Base-by-base conservation (phyloP, 2,888 invertebrate species). In the Mechanitis mazaeus region DNA sequence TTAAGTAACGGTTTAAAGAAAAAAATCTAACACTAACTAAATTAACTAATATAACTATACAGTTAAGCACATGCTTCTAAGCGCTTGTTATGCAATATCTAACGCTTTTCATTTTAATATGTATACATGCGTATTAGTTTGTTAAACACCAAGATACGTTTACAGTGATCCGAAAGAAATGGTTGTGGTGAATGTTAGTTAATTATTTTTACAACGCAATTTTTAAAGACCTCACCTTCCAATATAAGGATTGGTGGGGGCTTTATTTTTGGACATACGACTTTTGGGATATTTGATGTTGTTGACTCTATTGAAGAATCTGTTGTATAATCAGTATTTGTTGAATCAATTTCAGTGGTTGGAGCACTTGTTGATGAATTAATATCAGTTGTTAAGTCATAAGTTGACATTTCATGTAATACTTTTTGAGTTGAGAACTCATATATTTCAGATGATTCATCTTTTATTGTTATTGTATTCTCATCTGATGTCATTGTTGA, bases 171-270 rank as follows among this genome's bases (percentile, higher is more conserved):
- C 79, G 73, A 71, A 66, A 68, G 61, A 72, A 78, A 79, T 81
- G 84, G 71, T 75, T 73, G 75, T 75, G 71, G 77, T 85, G 85
- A 79, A 72, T 66, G 82, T 89, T 89, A 89, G 87, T 88, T 76
- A 74, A 81, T 87, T 87, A 86, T 79, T 50, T 50, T 50, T 74
- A 72, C 75, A 77, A 79, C 72, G 71, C 79, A 73, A 78, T 80
- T 72, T 78, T 79, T 74, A 76, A 75, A 79, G 74, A 84, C 88
- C 92, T 92, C 94, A 96, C 96, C 96, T 96, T 96, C 95, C 80
- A 96, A 91, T 81, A 96, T 94, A 77, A 96, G 93, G 88, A 96
- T 95, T 83, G 94, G 92, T 87, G 92, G 92, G 80, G 85, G 85
- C 78, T 76, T 80, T 78, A 89, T 73, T 79, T 88, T 87, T 75